Base-by-base conservation (phyloP, 2,113 vertebrate species). In the Pituophis catenifer region DNA sequence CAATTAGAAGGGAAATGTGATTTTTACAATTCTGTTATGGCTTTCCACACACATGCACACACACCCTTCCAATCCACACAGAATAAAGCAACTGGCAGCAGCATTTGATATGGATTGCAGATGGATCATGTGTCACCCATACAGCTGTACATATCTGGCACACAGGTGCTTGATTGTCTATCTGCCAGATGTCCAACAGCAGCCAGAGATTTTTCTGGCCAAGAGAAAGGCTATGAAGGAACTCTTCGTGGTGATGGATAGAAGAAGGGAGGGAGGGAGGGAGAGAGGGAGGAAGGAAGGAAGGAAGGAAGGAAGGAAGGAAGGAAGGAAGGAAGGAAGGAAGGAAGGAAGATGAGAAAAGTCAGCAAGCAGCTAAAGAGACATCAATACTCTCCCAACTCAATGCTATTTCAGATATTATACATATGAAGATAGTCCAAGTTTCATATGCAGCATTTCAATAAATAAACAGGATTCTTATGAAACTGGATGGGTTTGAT, bases 141-240 rank as follows among this genome's bases (percentile, higher is more conserved):
- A 96, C 97, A 97, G 97, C 97, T 97, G 97, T 94, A 96, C 2
- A 0, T 95, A 93, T 96, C 96, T 96, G 97, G 96, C 95, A 94
- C 90, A 88, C 96, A 97, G 97, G 97, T 97, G 97, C 96, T 95
- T 0, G 0, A 57, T 89, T 91, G 15, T 0, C 92, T 92, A 91
- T 90, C 91, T 95, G 96, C 96, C 97, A 97, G 97, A 97, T 96
- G 97, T 96, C 96, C 90, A 1, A 95, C 92, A 58, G 88, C 11
- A 4, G 92, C 95, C 94, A 92, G 95, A 91, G 93, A 94, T 92
- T 88, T 59, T 81, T 54, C 93, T 92, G 90, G 26, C 91, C 0
- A 0, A 85, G 5, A n/a, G 89, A 94, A 87, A 91, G 50, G 75
- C 93, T 92, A 86, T 90, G 57, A 92, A 33, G 90, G 91, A 50